Evolutionary conservation across 2,113 vertebrate genomes (phyloP), one percentile per base, ranked within the genome.

Genomic region (Accipiter virgatus): DNA sequence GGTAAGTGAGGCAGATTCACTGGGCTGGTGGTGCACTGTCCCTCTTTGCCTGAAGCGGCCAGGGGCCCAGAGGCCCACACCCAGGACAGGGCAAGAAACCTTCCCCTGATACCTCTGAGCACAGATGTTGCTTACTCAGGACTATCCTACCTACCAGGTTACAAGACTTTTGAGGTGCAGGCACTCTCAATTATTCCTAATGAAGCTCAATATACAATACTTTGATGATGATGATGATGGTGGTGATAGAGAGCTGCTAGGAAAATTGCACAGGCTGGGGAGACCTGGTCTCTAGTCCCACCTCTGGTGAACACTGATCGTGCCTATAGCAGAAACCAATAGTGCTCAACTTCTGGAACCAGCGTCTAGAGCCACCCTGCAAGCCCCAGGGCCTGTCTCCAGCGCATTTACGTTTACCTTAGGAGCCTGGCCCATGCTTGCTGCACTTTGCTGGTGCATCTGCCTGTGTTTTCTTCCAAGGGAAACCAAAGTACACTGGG

Each of bases 21-120:
- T 68, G 12, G 42, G 22, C n/a, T 61, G 16, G 10, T 47, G 34
- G 23, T 1, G 0, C 2, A 1, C 11, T 84, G 9, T 13, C 25
- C 34, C 19, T 34, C 19, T 86, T 56, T 10, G 1, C 32, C 40
- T 38, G 16, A 56, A 71, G 38, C 47, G 85, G n/a, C 2, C 2
- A 3, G 10, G 7, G 16, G 2, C 1, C 9, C 5, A 48, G 15
- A 9, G 32, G 15, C 12, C 36, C 16, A 84, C 13, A 22, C 1
- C 5, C 26, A 65, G 23, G 34, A 15, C 13, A 62, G 68, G 13
- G 25, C 1, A 2, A 62, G 42, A 43, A 0, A 0, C 12, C 19
- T 68, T 61, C 56, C 62, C 55, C 47, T 71, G 16, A 12, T 16
- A n/a, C 10, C 16, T 71, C 22, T 79, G 25, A 72, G 13, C 17